Evolutionary conservation across 2,797 vertebrate species (phyloP).

Genomic region (Parauchenoglanis punctatus): DNA sequence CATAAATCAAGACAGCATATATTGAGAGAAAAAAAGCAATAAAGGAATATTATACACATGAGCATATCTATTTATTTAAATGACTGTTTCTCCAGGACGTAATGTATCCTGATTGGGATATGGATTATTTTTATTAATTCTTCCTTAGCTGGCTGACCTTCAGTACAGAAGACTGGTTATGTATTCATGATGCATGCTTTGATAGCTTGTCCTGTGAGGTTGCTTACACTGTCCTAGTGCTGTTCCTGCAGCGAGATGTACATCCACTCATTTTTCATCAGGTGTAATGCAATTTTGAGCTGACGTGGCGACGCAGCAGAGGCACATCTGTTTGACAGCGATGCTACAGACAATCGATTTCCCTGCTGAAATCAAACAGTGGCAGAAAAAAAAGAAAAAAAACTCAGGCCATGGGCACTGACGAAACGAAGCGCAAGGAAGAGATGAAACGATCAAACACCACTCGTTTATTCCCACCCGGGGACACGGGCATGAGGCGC

Average conservation of each 20-base stretch:
- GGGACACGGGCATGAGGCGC: slow-evolving; percentile 8
- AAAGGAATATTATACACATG: not conserved
- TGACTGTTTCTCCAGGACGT: not conserved
- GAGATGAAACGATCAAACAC: slow-evolving; percentile 33
- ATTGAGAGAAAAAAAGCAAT: not conserved
- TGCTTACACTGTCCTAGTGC: not conserved
- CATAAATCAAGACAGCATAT: not conserved
- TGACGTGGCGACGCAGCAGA: not conserved
- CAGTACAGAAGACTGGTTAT: not conserved
- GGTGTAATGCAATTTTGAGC: slow-evolving; percentile 30
- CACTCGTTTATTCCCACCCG: slow-evolving; percentile 29
- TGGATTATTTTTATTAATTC: not conserved
- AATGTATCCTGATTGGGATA: not conserved
- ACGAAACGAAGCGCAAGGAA: not conserved
- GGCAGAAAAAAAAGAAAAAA: slow-evolving; percentile 13
- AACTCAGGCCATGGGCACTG: not conserved
- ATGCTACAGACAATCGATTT: slow-evolving; percentile 42
- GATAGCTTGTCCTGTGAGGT: not conserved
- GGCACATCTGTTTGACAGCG: slow-evolving; percentile 32
- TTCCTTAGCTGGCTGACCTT: not conserved
- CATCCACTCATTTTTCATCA: slow-evolving; percentile 36
- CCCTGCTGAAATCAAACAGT: slow-evolving; percentile 48
- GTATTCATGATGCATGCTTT: not conserved
- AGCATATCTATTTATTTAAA: not conserved
- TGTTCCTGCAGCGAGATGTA: not conserved